Conservation (phyloP, 2,797 vertebrate species). For the Telmatherina bonti region DNA sequence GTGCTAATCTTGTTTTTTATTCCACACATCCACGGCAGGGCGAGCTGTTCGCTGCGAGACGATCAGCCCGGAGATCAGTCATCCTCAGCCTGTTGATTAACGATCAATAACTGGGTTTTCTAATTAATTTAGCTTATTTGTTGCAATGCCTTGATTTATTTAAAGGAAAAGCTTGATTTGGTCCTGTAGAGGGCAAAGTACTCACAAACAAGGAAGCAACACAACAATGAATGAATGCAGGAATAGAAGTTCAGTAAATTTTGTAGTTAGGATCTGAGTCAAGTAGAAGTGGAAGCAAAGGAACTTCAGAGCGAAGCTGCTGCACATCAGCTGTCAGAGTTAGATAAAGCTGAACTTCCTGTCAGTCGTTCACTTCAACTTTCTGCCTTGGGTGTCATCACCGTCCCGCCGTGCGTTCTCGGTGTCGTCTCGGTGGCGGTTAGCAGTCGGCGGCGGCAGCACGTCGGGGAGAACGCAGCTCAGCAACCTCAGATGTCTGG, state of each 20-base stretch:
- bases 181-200: neutral
- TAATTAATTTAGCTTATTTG: constrained; percentile 18
- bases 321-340: constrained; percentile 66
- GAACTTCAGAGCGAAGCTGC: constrained; percentile 27
- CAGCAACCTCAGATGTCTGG: constrained; percentile 34
- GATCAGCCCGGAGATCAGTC: too few relatives aligned
- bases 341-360: too few relatives aligned
- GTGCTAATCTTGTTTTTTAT: neutral
- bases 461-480: constrained; percentile 33
- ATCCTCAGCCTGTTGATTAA: constrained; percentile 11
- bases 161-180: too few relatives aligned
- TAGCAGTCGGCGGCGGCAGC: constrained; percentile 48
- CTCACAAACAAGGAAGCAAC: constrained; percentile 14
- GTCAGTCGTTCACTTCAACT: constrained; percentile 57
- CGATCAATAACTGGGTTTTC: constrained; percentile 4
- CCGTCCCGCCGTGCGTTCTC: constrained; percentile 46
- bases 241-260: constrained; percentile 3
- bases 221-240: neutral
- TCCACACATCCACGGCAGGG: too few relatives aligned
- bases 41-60: too few relatives aligned
- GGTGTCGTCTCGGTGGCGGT: constrained; percentile 46
- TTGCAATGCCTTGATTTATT: too few relatives aligned
- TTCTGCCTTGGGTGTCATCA: constrained; percentile 44
- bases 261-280: constrained; percentile 36
- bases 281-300: constrained; percentile 2